Base-by-base conservation (phyloP, 2,888 invertebrate genomes). In the Miltochrista miniata region DNA sequence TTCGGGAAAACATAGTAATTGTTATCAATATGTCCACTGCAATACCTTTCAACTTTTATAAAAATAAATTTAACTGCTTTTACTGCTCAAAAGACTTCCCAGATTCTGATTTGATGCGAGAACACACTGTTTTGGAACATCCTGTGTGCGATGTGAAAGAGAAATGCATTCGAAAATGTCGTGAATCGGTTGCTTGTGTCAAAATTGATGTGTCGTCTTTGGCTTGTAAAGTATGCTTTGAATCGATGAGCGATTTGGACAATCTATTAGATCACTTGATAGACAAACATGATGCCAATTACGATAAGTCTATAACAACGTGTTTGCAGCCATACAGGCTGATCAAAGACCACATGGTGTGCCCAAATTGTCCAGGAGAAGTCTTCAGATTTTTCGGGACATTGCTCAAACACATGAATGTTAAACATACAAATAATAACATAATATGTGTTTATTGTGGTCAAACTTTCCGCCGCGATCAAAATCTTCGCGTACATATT, bases 1-100 rank as follows among this genome's bases (percentile, higher is more conserved):
- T 91, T 0, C 61, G 90, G 1, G 83, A 89, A 48, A 91, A 91
- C 45, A 87, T 91, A 11, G 83, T 88, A 0, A 85, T 72, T 9
- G 83, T 91, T 0, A 81, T 91, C 1, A 90, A 88, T 35, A 90
- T 90, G 90, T 91, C 91, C 0, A 91, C 91, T 0, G 90, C 90
- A 0, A 79, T 91, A 68, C 91, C 91, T 4, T 91, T 91, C 53
- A 90, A 87, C 56, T 90, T 90, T 53, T 89, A 84, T 61, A 89
- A 90, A 52, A 91, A 90, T 54, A 90, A 87, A 54, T 91, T 90
- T 40, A 90, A 90, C 33, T 91, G 91, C 42, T 91, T 91, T 55
- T 91, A 86, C 54, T 91, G 91, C 42, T 87, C 88, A 0, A 87
- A 89, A 77, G 89, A 90, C 47, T 91, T 91, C 33, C 66, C 77